Conservation (phyloP, 2,888 invertebrate species). For the Apamea monoglypha region DNA sequence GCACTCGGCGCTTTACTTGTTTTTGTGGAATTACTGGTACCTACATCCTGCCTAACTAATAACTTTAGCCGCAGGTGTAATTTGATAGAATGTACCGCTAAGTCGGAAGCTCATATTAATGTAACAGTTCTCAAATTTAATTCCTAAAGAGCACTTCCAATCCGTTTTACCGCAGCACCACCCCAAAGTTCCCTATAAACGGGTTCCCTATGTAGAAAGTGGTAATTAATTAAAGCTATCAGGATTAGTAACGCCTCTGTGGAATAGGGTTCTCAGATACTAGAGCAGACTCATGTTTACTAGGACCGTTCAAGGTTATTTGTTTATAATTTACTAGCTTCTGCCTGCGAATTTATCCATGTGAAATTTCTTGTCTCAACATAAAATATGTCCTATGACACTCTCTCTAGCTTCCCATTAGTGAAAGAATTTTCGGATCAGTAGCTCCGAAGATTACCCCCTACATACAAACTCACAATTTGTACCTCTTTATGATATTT, state of each 20-base stretch:
- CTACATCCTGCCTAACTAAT: background rate
- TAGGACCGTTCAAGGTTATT: constrained; percentile 20
- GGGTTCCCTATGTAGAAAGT: constrained; percentile 46
- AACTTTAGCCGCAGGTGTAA: background rate
- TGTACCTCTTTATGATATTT: too few species aligned
- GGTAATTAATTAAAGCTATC: constrained; percentile 43
- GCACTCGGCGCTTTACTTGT: accelerated
- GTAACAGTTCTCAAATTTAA: constrained; percentile 28
- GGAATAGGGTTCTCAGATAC: constrained; percentile 46
- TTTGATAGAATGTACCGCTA: background rate
- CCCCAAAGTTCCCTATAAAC: constrained; percentile 8
- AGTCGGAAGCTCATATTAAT: constrained; percentile 11
- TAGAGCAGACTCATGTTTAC: background rate
- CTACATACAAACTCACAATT: too few species aligned
- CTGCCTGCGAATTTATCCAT: background rate
- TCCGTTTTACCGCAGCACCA: constrained; percentile 1
- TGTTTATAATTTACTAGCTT: constrained; percentile 4
- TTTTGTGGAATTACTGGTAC: background rate
- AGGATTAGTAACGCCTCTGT: constrained; percentile 18
- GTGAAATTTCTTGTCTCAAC: too few species aligned
- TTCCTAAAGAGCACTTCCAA: constrained; percentile 13
- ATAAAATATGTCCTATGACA: too few species aligned
- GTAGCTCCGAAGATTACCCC: too few species aligned
- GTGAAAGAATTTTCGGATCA: too few species aligned
- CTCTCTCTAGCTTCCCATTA: too few species aligned